Evolutionary conservation across 92 coral and sea anemone genomes (phyloP).

Genomic region (Umimayanthus kanabou): DNA sequence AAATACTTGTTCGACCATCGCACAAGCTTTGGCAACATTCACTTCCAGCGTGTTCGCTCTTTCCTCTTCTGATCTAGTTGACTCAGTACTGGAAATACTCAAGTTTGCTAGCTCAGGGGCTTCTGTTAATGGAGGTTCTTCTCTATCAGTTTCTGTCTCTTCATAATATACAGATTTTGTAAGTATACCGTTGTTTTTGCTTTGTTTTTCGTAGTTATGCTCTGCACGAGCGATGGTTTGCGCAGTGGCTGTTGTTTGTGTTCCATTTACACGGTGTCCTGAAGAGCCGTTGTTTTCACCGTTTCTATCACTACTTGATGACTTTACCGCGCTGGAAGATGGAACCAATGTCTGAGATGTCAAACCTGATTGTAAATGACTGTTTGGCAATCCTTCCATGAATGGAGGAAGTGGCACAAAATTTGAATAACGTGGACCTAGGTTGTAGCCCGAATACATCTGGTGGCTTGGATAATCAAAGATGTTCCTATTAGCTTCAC

Average conservation of each 20-base stretch:
- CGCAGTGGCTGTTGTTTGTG: not conserved
- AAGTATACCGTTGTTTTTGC: not conserved
- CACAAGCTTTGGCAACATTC: constrained; percentile 58
- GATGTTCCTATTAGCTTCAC: not conserved
- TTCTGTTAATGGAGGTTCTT: not conserved
- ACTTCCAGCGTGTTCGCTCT: not conserved
- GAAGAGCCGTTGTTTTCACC: not conserved
- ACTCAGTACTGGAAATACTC: not conserved
- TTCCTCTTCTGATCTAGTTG: not conserved
- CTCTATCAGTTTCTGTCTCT: not conserved
- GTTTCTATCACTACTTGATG: not conserved
- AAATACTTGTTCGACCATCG: too few relatives aligned
- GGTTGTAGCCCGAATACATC: not conserved
- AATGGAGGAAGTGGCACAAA: not conserved
- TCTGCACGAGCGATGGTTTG: not conserved
- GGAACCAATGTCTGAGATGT: not conserved
- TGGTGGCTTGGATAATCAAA: not conserved
- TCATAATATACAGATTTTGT: not conserved
- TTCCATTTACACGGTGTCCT: too few relatives aligned
- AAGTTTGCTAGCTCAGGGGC: not conserved
- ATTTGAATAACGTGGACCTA: not conserved
- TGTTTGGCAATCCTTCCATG: not conserved
- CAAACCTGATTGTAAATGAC: not conserved
- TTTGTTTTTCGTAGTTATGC: not conserved
- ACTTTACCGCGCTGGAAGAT: not conserved